Evolutionary conservation across 1,140 invertebrate species (phyloP), one percentile per base, ranked within the genome.

Genomic region (Armadillidium nasatum): DNA sequence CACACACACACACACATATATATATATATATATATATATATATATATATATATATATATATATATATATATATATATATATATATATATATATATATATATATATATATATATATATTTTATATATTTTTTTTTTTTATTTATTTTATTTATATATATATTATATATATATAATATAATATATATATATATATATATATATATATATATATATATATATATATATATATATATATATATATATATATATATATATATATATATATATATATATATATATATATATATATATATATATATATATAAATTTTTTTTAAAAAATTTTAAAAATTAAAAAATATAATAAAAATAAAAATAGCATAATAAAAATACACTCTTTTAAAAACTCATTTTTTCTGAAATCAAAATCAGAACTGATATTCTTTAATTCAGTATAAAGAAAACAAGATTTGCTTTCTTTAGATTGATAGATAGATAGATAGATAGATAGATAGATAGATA

Each of bases 191-290:
- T 67, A 67, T 67, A 67, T 10, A 67, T 67, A 67, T 67, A 67
- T 67, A 67, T 67, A 67, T 67, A 67, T 67, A 67, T 67, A 67
- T 67, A 67, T 67, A 67, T 67, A 9, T 15, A 67, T 67, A 67
- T 67, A 67, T 15, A 67, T 67, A 67, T 67, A 67, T 15, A 67
- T 67, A 67, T 67, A 67, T 15, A 67, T 67, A 67, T 67, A 67
- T 67, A 67, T 67, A 67, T 67, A 67, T 67, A 67, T 67, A 15
- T 67, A 67, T 67, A 67, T 67, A 67, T 67, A 67, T 67, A 67
- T 67, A 67, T 67, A 67, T 67, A 67, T 67, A 67, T 67, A 67
- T 67, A 67, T 67, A 67, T 67, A 67, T 67, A 67, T 67, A 67
- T 67, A 67, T 67, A 67, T 67, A 67, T 67, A 67, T 67, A 67